Evolutionary conservation across 2,797 vertebrate species (phyloP).

Genomic region (Syndactyla subalaris): DNA sequence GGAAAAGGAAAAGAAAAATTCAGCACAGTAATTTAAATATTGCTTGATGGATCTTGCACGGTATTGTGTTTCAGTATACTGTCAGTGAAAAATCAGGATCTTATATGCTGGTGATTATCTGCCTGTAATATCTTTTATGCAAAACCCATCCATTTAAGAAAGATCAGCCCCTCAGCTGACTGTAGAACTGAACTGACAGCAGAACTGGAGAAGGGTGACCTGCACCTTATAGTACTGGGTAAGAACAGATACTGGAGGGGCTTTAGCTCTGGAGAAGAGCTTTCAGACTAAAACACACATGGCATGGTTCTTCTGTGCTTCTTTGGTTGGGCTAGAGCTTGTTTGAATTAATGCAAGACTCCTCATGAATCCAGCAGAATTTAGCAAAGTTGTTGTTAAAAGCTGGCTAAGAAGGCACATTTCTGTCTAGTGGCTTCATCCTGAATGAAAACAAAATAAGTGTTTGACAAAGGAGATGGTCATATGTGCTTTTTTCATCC

Average conservation of each 20-base stretch:
- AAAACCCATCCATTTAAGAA: not conserved
- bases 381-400: not conserved
- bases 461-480: not conserved
- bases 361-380: not conserved
- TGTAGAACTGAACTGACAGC: not conserved
- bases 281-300: not conserved
- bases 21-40: not conserved
- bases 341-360: not conserved
- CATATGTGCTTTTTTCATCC: not conserved
- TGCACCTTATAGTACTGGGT: not conserved
- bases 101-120: not conserved
- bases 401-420: not conserved
- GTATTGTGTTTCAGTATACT: not conserved
- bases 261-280: not conserved
- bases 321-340: not conserved
- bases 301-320: not conserved
- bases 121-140: not conserved
- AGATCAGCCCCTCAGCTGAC: not conserved
- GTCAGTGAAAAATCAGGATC: not conserved
- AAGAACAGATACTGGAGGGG: not conserved
- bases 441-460: not conserved
- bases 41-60: not conserved
- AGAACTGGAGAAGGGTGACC: not conserved
- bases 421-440: not conserved
- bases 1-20: not conserved